Conservation (phyloP, 2,888 invertebrate genomes). For the Rotaria macrura region DNA sequence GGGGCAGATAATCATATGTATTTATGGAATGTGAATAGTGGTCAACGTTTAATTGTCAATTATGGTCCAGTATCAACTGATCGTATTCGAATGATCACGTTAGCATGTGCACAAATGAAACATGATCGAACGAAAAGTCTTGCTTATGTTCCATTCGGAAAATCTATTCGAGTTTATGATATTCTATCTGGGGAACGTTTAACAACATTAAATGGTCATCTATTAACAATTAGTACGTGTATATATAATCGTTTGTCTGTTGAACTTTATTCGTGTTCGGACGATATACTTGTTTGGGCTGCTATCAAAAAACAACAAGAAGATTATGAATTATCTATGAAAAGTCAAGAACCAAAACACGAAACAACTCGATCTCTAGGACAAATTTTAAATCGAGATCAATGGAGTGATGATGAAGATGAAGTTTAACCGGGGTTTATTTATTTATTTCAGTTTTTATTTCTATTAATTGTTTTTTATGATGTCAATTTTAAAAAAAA, state of each 20-base stretch:
- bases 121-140: neutral
- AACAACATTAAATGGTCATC: neutral
- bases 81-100: neutral
- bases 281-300: constrained; percentile 1
- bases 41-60: constrained; percentile 5
- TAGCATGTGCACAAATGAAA: constrained; percentile 10
- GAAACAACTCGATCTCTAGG: neutral
- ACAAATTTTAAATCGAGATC: constrained; percentile 9
- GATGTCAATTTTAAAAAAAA: no score
- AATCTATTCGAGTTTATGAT: neutral
- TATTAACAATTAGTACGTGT: neutral
- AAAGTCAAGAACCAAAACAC: neutral
- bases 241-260: neutral
- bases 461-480: no score
- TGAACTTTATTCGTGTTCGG: constrained; percentile 16
- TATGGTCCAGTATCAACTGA: neutral
- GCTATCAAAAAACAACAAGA: neutral
- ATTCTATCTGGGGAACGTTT: neutral
- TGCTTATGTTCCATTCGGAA: neutral
- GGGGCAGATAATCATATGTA: neutral
- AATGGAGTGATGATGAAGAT: constrained; percentile 21
- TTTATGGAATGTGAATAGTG: constrained; percentile 1
- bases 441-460: neutral
- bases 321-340: neutral
- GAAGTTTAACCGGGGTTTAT: neutral